These are phyloP conservation scores for Phoxinus dragarum DNA, from an alignment of 2,797 vertebrate genomes.

Conservation along the genomic window DNA sequence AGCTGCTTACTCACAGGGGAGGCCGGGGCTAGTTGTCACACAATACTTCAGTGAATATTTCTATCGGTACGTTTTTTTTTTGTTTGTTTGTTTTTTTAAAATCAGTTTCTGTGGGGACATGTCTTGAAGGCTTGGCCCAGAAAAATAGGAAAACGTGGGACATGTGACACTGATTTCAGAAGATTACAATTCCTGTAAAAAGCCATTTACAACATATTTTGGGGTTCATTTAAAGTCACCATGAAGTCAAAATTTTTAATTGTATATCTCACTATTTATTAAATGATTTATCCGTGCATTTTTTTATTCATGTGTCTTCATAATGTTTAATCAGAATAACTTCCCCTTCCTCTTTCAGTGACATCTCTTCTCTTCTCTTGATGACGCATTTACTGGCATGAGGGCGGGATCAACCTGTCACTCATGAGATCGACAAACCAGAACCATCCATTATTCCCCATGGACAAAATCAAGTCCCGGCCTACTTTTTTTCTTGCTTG, in stretches of 20 bases:
- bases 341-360: neutral
- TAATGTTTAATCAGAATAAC: too few species aligned
- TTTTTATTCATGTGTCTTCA: neutral
- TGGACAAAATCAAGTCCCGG: neutral
- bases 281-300: neutral
- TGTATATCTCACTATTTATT: neutral
- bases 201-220: neutral
- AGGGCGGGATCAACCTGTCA: neutral
- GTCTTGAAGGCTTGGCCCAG: neutral
- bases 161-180: neutral
- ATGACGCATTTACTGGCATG: neutral
- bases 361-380: neutral
- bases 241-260: neutral
- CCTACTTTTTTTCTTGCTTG: neutral
- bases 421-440: neutral
- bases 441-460: neutral
- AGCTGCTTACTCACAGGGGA: neutral
- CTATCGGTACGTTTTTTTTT: neutral
- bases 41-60: neutral
- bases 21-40: neutral
- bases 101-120: neutral
- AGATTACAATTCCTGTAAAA: neutral
- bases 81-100: neutral
- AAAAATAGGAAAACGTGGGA: neutral
- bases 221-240: neutral